Conservation (phyloP, 2,797 vertebrate genomes). For the Schizothorax lantsangensis region DNA sequence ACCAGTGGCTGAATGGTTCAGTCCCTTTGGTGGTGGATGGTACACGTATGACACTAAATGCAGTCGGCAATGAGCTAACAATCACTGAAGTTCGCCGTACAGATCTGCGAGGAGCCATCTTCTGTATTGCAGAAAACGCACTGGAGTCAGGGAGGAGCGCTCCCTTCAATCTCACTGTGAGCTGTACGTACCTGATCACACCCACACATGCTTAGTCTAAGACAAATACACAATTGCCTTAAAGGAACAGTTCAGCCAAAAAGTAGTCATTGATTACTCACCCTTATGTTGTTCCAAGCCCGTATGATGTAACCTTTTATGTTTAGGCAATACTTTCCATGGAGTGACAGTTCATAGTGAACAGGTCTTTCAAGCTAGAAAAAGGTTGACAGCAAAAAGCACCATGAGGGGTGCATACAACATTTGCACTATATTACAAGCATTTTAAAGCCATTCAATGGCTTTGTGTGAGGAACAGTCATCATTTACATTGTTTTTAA, state of each 20-base stretch:
- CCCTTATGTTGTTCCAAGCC: not conserved
- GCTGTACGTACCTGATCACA: slow-evolving; percentile 70
- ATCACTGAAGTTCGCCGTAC: slow-evolving; percentile 60
- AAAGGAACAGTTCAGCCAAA: not conserved
- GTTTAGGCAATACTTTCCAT: not conserved
- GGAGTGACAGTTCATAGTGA: not conserved
- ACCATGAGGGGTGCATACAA: not conserved
- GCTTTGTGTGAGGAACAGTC: not conserved
- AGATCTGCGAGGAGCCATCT: slow-evolving; percentile 67
- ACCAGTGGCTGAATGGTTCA: slow-evolving; percentile 67
- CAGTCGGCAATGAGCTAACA: slow-evolving; percentile 54
- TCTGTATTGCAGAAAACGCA: slow-evolving; percentile 65
- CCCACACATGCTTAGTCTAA: not conserved
- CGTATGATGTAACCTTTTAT: not conserved
- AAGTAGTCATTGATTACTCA: not conserved
- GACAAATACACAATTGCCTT: slow-evolving; percentile 13
- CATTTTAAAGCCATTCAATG: not conserved
- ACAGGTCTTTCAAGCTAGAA: not conserved
- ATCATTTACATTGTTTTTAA: not conserved
- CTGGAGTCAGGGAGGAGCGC: slow-evolving; percentile 62
- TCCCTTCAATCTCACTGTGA: slow-evolving; percentile 70
- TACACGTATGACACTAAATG: not conserved
- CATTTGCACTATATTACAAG: not conserved
- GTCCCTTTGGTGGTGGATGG: slow-evolving; percentile 5
- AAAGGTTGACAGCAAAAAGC: not conserved